Evolutionary conservation across 2,888 invertebrate genomes (phyloP).

Genomic region (Carterocephalus palaemon): DNA sequence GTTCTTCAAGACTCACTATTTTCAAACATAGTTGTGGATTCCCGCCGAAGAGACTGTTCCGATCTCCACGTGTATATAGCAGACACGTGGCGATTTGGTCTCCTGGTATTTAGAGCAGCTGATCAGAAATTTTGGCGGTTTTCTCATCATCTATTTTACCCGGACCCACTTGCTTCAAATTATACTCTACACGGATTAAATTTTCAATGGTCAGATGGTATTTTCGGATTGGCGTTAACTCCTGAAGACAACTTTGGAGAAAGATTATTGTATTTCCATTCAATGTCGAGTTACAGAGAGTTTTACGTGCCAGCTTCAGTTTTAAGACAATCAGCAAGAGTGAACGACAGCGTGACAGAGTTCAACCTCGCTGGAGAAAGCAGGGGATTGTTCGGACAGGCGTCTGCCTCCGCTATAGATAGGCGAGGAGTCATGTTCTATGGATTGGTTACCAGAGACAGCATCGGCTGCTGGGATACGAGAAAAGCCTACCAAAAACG

Average conservation of each 20-base stretch:
- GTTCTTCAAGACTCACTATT: slow-evolving; percentile 83
- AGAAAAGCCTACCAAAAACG: slow-evolving; percentile 82
- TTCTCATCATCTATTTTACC: slow-evolving; percentile 83
- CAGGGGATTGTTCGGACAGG: slow-evolving; percentile 82
- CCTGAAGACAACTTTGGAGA: slow-evolving; percentile 74
- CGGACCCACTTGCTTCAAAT: slow-evolving; percentile 85
- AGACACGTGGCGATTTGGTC: slow-evolving; percentile 84
- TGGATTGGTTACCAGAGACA: slow-evolving; percentile 86
- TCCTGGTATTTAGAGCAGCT: slow-evolving; percentile 80
- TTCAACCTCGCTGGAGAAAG: slow-evolving; percentile 67
- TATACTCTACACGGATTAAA: slow-evolving; percentile 86
- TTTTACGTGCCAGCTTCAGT: slow-evolving; percentile 85
- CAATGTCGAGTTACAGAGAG: slow-evolving; percentile 89
- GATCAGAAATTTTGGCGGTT: slow-evolving; percentile 81
- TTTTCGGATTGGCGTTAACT: slow-evolving; percentile 86
- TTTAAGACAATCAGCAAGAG: slow-evolving; percentile 77
- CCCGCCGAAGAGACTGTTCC: slow-evolving; percentile 78
- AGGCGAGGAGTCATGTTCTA: slow-evolving; percentile 86
- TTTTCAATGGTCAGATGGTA: slow-evolving; percentile 90
- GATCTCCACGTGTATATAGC: slow-evolving; percentile 83
- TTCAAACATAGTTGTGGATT: slow-evolving; percentile 83
- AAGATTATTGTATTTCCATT: slow-evolving; percentile 86
- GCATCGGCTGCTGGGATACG: slow-evolving; percentile 89
- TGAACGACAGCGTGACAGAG: slow-evolving; percentile 52
- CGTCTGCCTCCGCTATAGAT: slow-evolving; percentile 86